Conservation (phyloP, 2,113 vertebrate genomes). For the Toxotes chatareus region DNA sequence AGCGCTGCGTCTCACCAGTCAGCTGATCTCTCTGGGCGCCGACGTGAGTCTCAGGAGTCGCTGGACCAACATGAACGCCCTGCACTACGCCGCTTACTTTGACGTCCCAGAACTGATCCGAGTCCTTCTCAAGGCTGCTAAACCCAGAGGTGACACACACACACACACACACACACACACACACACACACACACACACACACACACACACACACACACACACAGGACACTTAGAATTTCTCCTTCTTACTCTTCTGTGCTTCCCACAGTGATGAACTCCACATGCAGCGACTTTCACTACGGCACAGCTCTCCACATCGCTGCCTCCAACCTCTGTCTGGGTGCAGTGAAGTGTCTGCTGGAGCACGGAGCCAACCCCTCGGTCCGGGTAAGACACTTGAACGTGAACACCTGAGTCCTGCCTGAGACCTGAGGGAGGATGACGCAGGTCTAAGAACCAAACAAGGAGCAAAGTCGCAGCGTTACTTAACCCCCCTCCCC, state of each 20-base stretch:
- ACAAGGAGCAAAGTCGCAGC: no score
- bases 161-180: background rate
- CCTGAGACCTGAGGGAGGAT: no score
- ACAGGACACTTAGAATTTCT: background rate
- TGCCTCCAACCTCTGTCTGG: constrained; percentile 94
- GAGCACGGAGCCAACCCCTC: constrained; percentile 92
- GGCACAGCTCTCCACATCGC: constrained; percentile 94
- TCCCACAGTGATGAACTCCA: constrained; percentile 90
- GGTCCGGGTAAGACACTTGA: constrained; percentile 82
- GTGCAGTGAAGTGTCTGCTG: constrained; percentile 91
- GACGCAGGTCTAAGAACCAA: no score
- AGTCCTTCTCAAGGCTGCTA: constrained; percentile 87
- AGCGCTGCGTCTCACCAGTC: constrained; percentile 88
- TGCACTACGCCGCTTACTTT: constrained; percentile 94
- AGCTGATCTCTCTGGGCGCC: constrained; percentile 89
- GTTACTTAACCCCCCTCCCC: no score
- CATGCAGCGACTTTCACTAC: constrained; percentile 92
- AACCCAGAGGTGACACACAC: constrained; percentile 85
- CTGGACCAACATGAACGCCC: constrained; percentile 96
- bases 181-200: background rate
- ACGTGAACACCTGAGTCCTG: background rate
- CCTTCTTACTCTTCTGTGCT: background rate
- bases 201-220: background rate
- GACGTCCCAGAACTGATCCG: constrained; percentile 92
- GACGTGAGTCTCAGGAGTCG: constrained; percentile 92